phyloP scores from a whole-genome alignment of 2,113 vertebrate species.

The Melanerpes aurifrons region DNA sequence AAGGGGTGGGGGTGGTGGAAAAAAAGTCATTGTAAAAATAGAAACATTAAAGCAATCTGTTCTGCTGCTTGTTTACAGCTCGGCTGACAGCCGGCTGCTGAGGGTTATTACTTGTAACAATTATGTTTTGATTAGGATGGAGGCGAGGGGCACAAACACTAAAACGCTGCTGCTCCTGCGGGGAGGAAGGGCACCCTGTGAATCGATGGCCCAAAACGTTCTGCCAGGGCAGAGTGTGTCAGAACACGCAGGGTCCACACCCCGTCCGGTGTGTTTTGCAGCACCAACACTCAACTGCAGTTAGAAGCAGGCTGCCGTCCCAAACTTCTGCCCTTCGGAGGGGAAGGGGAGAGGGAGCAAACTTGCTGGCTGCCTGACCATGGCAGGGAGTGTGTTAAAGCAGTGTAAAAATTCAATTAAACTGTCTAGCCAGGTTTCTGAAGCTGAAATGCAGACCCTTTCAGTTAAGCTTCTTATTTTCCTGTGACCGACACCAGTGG shows the following conservation, averaged over 20 bases:
- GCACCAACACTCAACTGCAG: slow-evolving; percentile 38
- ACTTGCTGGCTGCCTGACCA: slow-evolving; percentile 84
- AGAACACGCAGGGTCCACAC: slow-evolving; percentile 32
- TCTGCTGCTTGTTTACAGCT: slow-evolving; percentile 55
- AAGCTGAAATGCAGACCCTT: slow-evolving; percentile 89
- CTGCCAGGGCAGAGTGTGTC: slow-evolving; percentile 24
- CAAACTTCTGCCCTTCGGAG: slow-evolving; percentile 77
- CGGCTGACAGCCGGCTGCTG: slow-evolving; percentile 17
- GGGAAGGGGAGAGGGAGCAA: slow-evolving; percentile 74
- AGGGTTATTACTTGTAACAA: slow-evolving; percentile 55
- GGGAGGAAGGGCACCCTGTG: neutral
- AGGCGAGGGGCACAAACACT: neutral
- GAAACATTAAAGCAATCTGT: slow-evolving; percentile 52
- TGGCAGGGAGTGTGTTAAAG: slow-evolving; percentile 86
- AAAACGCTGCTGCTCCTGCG: neutral
- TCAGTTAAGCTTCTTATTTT: slow-evolving; percentile 89
- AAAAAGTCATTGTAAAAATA: slow-evolving; percentile 27
- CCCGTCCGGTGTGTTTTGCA: slow-evolving; percentile 61
- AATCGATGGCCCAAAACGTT: slow-evolving; percentile 17
- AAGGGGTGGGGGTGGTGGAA: no score
- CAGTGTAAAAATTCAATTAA: slow-evolving; percentile 91
- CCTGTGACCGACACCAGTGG: slow-evolving; percentile 85
- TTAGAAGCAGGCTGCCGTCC: slow-evolving; percentile 51
- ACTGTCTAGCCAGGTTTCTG: slow-evolving; percentile 88
- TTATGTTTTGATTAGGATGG: slow-evolving; percentile 60